Evolutionary conservation across 2,888 invertebrate genomes (phyloP), one percentile per base, ranked within the genome.

Genomic region (Pseudococcus jackbeardsleyi): DNA sequence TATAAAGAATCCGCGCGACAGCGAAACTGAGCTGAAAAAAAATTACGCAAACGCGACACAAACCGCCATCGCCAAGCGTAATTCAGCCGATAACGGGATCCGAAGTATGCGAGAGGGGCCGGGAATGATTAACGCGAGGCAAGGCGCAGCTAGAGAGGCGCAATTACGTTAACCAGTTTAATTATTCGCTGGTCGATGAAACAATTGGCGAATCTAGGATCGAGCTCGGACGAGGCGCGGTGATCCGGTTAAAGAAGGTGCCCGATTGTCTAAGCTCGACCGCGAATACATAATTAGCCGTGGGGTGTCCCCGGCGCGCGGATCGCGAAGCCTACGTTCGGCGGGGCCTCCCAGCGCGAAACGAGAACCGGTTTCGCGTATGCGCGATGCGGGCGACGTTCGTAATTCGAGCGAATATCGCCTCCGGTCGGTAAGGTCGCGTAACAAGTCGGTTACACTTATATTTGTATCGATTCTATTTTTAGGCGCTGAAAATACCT

Each of bases 391-490:
- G 26, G 17, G 7, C 33, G 72, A 15, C 33, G 72, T 22, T 54
- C 68, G 72, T 72, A 72, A 72, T 33, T 46, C 79, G 33, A 82
- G 11, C 79, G 19, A 82, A 82, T 11, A 82, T 82, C 79, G 79
- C 79, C 79, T n/a, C 46, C 46, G 79, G 79, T 19, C 22, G 11
- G 3, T 82, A 82, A 82, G 46, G 46, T 82, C 79, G 72, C 33
- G 79, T 46, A 82, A 82, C 79, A n/a, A 82, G 79, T 77, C 42
- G 77, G 39, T 82, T 82, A 82, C 79, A 82, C 15, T 82, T 82
- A 46, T 82, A 82, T 46, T 79, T 46, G 79, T 82, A 42, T 17
- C 19, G 79, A 1, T 46, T 82, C 79, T 82, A 82, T 82, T 82
- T 82, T 82, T 82, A 82, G 79, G 42, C 19, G 19, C 46, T 82